A percentile compares a stretch with the other conserved stretches of the same genome.
Conservation (phyloP, 1,140 invertebrate species). For the Thaumetopoea pityocampa region DNA sequence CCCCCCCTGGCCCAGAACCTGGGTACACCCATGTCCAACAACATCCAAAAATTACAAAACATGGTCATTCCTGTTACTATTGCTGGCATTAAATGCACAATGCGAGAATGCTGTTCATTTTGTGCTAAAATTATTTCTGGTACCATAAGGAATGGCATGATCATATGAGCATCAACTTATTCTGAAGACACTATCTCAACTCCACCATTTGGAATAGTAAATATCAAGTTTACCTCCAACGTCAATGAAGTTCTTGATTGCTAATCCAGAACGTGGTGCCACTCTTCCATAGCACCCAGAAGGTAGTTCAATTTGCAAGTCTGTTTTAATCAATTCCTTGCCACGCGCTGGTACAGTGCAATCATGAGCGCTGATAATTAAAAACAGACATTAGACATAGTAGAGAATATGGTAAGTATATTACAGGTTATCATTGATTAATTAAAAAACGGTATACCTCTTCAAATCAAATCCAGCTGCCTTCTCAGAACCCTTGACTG, state of each 20-base stretch:
- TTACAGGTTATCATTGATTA: constrained; percentile 1
- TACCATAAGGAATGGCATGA: too few relatives aligned
- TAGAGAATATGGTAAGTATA: not conserved
- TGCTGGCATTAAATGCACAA: too few relatives aligned
- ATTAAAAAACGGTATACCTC: constrained; percentile 76
- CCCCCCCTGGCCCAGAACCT: too few relatives aligned
- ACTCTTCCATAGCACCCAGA: constrained; percentile 95
- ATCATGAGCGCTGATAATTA: constrained; percentile 90
- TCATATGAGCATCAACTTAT: not conserved
- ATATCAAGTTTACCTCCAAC: constrained; percentile 83
- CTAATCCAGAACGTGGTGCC: constrained; percentile 96
- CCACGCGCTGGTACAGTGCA: constrained; percentile 87
- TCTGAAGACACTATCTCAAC: too few relatives aligned
- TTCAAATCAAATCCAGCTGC: constrained; percentile 95
- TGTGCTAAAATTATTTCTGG: too few relatives aligned
- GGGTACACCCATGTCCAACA: too few relatives aligned
- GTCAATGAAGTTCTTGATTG: constrained; percentile 96
- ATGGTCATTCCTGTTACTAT: too few relatives aligned
- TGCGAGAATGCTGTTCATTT: too few relatives aligned
- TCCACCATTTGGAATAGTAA: constrained; percentile 1
- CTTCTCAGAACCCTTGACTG: constrained; percentile 87
- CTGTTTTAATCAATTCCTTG: constrained; percentile 93
- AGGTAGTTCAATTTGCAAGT: constrained; percentile 92
- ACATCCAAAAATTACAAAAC: too few relatives aligned
- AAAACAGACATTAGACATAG: constrained; percentile 1